phyloP scores from a whole-genome alignment of 2,888 invertebrate genomes.

The Epirrhoe tristata region DNA sequence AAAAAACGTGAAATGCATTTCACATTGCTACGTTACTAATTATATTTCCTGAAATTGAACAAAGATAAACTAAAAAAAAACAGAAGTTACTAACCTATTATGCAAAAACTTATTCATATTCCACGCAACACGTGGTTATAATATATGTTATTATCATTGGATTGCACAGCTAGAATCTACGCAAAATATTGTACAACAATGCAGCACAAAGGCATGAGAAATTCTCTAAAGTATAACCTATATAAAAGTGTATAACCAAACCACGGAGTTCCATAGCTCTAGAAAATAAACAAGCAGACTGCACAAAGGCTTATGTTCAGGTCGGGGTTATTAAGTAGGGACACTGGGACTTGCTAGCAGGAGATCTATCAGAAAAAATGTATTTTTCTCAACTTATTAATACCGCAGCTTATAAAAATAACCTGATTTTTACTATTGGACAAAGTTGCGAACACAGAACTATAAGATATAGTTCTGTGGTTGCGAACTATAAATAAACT shows the following conservation, averaged over 20 bases:
- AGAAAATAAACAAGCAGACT: slow-evolving; percentile 14
- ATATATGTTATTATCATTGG: slow-evolving; percentile 3
- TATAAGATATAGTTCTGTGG: no score
- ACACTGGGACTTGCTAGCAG: slow-evolving; percentile 8
- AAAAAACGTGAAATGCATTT: no score
- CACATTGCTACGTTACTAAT: no score
- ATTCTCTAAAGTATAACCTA: slow-evolving; percentile 6
- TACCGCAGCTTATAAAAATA: not conserved
- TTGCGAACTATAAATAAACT: not conserved
- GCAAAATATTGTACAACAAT: not conserved
- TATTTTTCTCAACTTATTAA: slow-evolving; percentile 2
- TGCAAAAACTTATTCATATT: not conserved
- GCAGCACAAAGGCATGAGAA: slow-evolving; percentile 8
- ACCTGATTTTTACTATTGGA: no score
- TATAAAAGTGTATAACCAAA: slow-evolving; percentile 11
- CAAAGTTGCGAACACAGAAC: no score
- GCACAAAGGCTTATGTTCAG: slow-evolving; percentile 28
- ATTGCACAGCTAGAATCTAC: slow-evolving; percentile 1
- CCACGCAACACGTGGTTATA: not conserved
- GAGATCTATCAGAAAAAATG: slow-evolving; percentile 7
- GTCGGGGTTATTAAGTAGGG: slow-evolving; percentile 14
- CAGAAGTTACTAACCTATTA: no score
- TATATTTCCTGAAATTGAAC: no score
- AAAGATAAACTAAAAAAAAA: no score
- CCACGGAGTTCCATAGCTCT: slow-evolving; percentile 9